phyloP scores from a whole-genome alignment of 2,888 invertebrate genomes.

The Endomychus coccineus region DNA sequence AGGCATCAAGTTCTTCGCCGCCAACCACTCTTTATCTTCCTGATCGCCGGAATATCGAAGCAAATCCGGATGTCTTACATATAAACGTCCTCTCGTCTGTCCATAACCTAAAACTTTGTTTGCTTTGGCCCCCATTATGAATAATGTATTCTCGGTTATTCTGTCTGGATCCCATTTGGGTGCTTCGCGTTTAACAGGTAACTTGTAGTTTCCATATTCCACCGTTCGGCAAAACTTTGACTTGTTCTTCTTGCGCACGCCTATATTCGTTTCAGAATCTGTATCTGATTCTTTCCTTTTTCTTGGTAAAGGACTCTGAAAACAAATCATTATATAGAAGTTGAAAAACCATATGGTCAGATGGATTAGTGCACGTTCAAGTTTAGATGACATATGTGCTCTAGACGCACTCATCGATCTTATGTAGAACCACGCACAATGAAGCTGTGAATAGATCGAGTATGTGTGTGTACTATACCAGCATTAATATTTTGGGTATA shows the following conservation, averaged over 20 bases:
- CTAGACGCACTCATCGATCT: no score
- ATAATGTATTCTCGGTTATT: slow-evolving; percentile 62
- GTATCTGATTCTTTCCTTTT: slow-evolving; percentile 62
- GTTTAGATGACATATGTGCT: no score
- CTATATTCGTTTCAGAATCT: slow-evolving; percentile 52
- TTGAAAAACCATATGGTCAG: no score
- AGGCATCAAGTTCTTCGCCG: slow-evolving; percentile 67
- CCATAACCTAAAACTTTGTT: slow-evolving; percentile 68
- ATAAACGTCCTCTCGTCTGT: slow-evolving; percentile 65
- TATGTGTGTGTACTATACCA: no score
- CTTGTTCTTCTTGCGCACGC: slow-evolving; percentile 41
- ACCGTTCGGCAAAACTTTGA: slow-evolving; percentile 38
- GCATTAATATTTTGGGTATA: no score
- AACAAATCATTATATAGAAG: no score
- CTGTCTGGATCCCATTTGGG: slow-evolving; percentile 70
- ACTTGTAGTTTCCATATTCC: slow-evolving; percentile 44
- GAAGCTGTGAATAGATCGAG: no score
- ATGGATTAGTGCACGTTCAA: no score
- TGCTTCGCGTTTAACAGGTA: slow-evolving; percentile 47
- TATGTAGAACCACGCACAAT: no score
- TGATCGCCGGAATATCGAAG: slow-evolving; percentile 71
- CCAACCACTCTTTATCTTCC: slow-evolving; percentile 75
- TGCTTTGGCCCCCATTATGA: slow-evolving; percentile 74
- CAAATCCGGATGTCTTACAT: slow-evolving; percentile 69
- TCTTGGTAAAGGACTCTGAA: slow-evolving; percentile 49